Conservation (phyloP, 2,113 vertebrate genomes). For the Megaceryle maxima region DNA sequence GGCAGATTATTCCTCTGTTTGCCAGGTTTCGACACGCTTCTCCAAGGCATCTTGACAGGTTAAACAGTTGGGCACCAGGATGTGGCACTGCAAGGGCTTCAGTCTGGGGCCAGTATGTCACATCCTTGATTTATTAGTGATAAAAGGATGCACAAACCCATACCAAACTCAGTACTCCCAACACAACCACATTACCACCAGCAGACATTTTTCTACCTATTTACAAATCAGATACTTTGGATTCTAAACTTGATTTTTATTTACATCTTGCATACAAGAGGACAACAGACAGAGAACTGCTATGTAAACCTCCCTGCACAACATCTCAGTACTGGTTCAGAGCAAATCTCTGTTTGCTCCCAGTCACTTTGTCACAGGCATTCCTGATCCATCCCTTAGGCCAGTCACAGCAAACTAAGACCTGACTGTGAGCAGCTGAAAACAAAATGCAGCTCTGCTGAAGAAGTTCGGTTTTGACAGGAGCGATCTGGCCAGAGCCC, state of each 20-base stretch:
- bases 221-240: not conserved
- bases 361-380: not conserved
- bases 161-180: not conserved
- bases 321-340: not conserved
- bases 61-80: not conserved
- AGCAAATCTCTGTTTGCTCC: not conserved
- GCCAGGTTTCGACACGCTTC: not conserved
- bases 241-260: not conserved
- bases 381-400: not conserved
- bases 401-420: not conserved
- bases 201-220: not conserved
- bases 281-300: not conserved
- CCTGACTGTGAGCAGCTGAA: not conserved
- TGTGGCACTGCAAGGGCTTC: not conserved
- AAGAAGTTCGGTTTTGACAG: not conserved
- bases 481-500: not conserved
- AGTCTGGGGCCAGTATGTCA: accelerated
- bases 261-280: not conserved
- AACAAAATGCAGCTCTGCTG: not conserved
- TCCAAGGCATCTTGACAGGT: not conserved
- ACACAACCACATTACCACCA: not conserved
- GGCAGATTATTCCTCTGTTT: not conserved
- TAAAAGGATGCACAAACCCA: not conserved
- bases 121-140: not conserved
- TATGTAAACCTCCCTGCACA: not conserved